Evolutionary conservation across 1,140 invertebrate species (phyloP).

Genomic region (Brachionus manjavacas): DNA sequence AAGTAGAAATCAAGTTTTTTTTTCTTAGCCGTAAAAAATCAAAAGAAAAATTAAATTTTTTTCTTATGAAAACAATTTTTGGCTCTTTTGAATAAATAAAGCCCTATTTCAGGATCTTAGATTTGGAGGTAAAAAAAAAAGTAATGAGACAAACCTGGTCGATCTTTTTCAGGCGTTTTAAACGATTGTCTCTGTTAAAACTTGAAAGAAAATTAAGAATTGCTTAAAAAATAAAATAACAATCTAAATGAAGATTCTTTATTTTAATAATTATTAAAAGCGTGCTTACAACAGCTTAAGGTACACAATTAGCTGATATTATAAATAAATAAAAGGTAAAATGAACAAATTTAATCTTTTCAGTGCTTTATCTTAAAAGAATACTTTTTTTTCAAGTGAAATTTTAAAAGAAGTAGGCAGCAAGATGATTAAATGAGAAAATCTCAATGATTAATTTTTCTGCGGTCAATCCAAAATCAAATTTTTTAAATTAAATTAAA

Average conservation of each 20-base stretch:
- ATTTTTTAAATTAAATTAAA: background rate
- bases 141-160: background rate
- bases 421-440: no score
- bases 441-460: no score
- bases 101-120: background rate
- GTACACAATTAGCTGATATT: background rate
- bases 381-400: background rate
- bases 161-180: background rate
- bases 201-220: no score
- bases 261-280: background rate
- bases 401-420: background rate
- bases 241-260: background rate
- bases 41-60: background rate
- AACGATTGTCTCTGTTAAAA: background rate
- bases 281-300: background rate
- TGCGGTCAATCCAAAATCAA: no score
- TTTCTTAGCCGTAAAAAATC: background rate
- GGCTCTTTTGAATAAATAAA: background rate
- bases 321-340: background rate
- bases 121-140: background rate
- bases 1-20: constrained; percentile 20
- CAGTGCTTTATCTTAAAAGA: background rate
- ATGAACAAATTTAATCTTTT: background rate
- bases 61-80: background rate
- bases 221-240: no score